Base-by-base conservation (phyloP, 2,797 vertebrate species). In the Chelidonichthys spinosus region DNA sequence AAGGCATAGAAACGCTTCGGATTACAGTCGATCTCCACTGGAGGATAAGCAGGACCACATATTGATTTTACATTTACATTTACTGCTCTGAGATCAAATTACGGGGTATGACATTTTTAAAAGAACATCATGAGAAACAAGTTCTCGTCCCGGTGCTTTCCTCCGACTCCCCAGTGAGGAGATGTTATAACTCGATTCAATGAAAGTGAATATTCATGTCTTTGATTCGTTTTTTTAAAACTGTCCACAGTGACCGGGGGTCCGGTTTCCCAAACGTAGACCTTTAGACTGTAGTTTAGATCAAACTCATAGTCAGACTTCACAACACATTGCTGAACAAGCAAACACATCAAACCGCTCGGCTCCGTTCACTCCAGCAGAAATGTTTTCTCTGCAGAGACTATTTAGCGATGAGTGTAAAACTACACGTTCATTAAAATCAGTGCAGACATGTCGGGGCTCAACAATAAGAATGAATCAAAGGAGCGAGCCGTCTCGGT, bases 21-120 rank as follows among this genome's bases (percentile, higher is more conserved):
- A 56, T 74, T 14, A 43, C n/a, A 49, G 4, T 62, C n/a, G 11
- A 60, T 58, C 4, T 40, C 7, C 33, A 17, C n/a, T 10, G 2
- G 4, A 25, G 25, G 25, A 25, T 40, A 50, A 14, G 7, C 32
- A 17, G 18, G 32, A 59, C 54, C n/a, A 17, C 17, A 33, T 46
- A 56, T 4, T 43, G 47, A 69, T 63, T 11, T 43, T 50, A 40
- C 52, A 55, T 69, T 42, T 63, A 4, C 63, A 61, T 67, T 72
- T 44, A n/a, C 39, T 53, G 33, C 14, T 58, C 25, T 66, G 15
- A 62, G 52, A 55, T 52, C 61, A 15, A 55, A 13, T 67, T 52
- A 40, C 0, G 1, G 32, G 39, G 1, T 4, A 63, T 14, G 6
- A 14, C 46, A 50, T 40, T 43, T 6, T 25, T 25, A 25, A 10